Percentiles rank a stretch among this genome's conserved stretches.
Evolutionary conservation across 2,888 invertebrate species (phyloP).

Genomic region (Morinoia aosen): DNA sequence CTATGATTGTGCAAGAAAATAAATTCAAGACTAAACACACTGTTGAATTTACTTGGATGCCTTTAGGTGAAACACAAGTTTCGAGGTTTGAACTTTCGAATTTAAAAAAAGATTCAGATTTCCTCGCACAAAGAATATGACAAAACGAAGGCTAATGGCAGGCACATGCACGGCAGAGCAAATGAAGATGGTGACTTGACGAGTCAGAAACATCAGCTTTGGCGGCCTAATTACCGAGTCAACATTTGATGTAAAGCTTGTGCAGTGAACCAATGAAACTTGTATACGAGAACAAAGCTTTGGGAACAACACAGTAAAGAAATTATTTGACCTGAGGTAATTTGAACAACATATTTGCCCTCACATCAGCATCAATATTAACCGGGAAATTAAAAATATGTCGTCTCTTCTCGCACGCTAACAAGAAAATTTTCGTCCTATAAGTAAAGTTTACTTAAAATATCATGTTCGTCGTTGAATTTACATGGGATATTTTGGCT

Average conservation of each 20-base stretch:
- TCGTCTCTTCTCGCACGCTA: background rate
- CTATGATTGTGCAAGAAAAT: background rate
- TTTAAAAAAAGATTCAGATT: background rate
- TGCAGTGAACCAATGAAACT: background rate
- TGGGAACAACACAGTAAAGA: background rate
- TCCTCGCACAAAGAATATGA: background rate
- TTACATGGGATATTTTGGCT: background rate
- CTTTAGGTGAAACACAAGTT: background rate
- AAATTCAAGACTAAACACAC: background rate
- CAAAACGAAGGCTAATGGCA: background rate
- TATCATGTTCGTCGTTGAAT: too few relatives aligned
- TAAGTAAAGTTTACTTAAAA: background rate
- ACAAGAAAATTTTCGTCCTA: background rate
- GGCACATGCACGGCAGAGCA: background rate
- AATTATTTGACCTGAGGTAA: background rate
- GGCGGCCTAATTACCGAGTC: conserved; percentile 27
- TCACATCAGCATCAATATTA: background rate
- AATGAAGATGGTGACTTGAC: background rate
- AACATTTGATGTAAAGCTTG: conserved; percentile 28
- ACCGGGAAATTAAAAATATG: background rate
- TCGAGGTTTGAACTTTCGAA: background rate
- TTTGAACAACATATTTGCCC: background rate
- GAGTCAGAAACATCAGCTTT: conserved; percentile 14
- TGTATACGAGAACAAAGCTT: background rate
- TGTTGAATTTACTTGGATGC: background rate